phyloP scores from a whole-genome alignment of 1,140 invertebrate genomes.

The Pachypsylla venusta region DNA sequence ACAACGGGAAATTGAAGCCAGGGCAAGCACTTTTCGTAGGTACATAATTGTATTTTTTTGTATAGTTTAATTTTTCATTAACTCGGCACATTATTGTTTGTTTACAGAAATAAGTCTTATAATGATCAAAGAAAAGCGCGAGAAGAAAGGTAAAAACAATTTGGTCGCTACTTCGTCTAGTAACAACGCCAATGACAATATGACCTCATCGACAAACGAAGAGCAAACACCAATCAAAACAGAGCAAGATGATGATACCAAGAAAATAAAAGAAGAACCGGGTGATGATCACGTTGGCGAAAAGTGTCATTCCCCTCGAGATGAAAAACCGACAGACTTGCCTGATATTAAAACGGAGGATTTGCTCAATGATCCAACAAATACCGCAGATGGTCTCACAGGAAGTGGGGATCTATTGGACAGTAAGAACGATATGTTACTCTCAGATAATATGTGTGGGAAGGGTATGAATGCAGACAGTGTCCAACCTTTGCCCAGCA shows the following conservation, averaged over 20 bases:
- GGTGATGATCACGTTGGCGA: not conserved
- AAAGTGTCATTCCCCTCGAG: not conserved
- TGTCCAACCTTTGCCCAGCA: constrained; percentile 37
- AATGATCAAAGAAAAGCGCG: constrained; percentile 8
- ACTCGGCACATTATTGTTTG: too few species aligned
- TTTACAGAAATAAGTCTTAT: not conserved
- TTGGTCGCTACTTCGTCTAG: not conserved
- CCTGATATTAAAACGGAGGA: not conserved
- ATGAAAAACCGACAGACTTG: not conserved
- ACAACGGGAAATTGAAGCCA: too few species aligned
- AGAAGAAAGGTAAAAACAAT: not conserved
- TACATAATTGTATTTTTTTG: too few species aligned
- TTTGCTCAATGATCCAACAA: not conserved
- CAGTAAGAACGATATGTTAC: constrained; percentile 5
- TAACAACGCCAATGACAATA: constrained; percentile 2
- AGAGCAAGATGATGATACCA: constrained; percentile 7
- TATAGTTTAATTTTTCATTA: too few species aligned
- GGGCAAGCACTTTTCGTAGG: too few species aligned
- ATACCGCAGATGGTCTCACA: not conserved
- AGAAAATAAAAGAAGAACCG: constrained; percentile 4
- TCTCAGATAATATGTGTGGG: not conserved
- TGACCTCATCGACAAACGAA: not conserved
- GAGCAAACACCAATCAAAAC: not conserved
- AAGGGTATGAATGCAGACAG: constrained; percentile 1
- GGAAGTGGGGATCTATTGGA: not conserved